Evolutionary conservation across 2,113 vertebrate species (phyloP), one percentile per base, ranked within the genome.

Genomic region (Motacilla alba): DNA sequence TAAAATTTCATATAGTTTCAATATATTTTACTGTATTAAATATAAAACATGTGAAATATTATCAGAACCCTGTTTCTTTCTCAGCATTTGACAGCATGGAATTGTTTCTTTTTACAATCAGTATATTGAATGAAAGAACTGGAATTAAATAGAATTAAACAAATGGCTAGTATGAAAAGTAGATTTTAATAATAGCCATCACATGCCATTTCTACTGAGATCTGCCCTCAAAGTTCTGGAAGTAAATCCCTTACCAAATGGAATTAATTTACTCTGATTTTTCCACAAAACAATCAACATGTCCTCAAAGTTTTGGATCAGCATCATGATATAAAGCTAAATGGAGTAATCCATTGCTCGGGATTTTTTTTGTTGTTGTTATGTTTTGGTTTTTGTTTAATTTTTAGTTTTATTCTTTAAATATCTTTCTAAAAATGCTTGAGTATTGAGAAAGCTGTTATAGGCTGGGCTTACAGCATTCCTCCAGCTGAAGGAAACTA

Each of bases 211-310:
- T 73, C 59, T 78, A 74, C 69, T 87, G 92, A 81, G 52, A 89
- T 63, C 39, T 79, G 35, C 49, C 14, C 43, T 83, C 19, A 37
- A 72, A 75, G 26, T 82, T 72, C 52, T 66, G 27, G 83, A 95
- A 89, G 31, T 59, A 94, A 59, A 62, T 68, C 43, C 15, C 7
- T 90, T 89, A 74, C 12, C 33, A 93, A 94, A 93, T 78, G 9
- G 95, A 96, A 95, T 90, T 53, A 3, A 64, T 83, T 96, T 90
- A 22, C 31, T 94, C 85, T 91, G 47, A 77, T 92, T 68, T 96
- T 56, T 62, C 41, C 69, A 77, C 55, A 78, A 75, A 87, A 89
- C 56, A 90, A 94, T 94, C 86, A 94, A 63, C 93, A 93, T 74
- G 33, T 59, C 27, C 30, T 80, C 93, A 70, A 53, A 60, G 47